These are phyloP conservation scores for Phymatocera aterrima DNA, from an alignment of 2,888 invertebrate species.

Conservation along the genomic window DNA sequence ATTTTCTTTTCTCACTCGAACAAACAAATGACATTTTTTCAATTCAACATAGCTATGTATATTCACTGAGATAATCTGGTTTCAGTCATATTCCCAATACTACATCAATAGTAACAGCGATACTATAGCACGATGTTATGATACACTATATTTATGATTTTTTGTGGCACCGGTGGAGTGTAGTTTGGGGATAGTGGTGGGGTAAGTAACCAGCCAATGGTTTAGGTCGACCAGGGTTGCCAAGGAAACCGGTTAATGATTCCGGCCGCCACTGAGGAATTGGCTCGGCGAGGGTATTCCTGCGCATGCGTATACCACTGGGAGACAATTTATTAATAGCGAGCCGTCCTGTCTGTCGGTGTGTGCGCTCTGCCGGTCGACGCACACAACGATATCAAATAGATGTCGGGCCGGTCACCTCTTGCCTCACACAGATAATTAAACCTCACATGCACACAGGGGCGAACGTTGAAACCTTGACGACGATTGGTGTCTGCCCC, in stretches of 20 bases:
- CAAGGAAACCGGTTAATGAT: conserved; percentile 74
- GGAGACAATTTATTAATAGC: conserved; percentile 55
- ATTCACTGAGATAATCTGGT: no score
- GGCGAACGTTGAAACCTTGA: conserved; percentile 49
- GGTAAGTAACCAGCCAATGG: conserved; percentile 67
- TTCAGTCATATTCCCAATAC: neutral
- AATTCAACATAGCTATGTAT: neutral
- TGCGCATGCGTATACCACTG: conserved; percentile 46
- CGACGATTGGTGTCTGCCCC: conserved; percentile 73
- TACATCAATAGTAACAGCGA: neutral
- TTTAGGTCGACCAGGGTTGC: conserved; percentile 69
- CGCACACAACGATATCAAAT: conserved; percentile 16
- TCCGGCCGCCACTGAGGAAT: conserved; percentile 73
- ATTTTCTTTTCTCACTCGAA: neutral
- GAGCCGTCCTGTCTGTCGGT: conserved; percentile 24
- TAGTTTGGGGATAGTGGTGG: conserved; percentile 58
- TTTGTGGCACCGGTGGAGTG: conserved; percentile 41
- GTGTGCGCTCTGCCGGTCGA: conserved; percentile 38
- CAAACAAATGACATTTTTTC: neutral
- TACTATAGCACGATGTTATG: conserved; percentile 39
- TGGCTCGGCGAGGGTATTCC: conserved; percentile 60
- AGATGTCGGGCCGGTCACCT: conserved; percentile 47
- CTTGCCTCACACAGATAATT: conserved; percentile 36
- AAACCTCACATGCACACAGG: conserved; percentile 48
- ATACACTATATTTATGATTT: conserved; percentile 43